Evolutionary conservation across 1,140 invertebrate genomes (phyloP), one percentile per base, ranked within the genome.

Genomic region (Ptiloglossa arizonensis): DNA sequence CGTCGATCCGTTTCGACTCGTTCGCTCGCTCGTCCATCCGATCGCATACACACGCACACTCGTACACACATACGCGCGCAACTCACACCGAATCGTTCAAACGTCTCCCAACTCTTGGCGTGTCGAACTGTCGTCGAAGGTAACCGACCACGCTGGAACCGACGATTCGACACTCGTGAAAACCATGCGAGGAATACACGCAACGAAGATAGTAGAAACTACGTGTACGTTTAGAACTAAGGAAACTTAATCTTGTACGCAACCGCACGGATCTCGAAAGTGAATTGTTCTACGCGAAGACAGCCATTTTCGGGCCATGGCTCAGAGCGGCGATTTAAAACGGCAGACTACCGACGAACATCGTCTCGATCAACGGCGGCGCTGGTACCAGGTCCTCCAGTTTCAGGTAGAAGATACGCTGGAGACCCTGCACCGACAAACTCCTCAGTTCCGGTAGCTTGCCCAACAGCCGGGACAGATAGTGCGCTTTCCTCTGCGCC

Each of bases 371-470:
- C 77, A 98, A 94, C 0, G 97, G 96, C 27, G 98, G 98, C 50
- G 97, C 96, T 9, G 97, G 97, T 60, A 98, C 97, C 82, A 98
- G 93, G 90, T 98, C 97, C 93, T 98, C 97, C 41, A 98, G 93
- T 91, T 98, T 98, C 67, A 98, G 93, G 91, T 98, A 98, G 92
- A 98, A 98, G 91, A 99, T 98, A 84, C 97, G 94, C 92, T 98
- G 97, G 48, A 98, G 94, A 27, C 98, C 98, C 92, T 98, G 97
- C 35, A 98, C 96, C 70, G 97, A 98, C 8, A 99, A 94, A 59
- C 97, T 97, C 62, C 98, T 94, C 79, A 99, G 93, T 90, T 99
- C 98, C 0, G 98, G 97, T 69, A 99, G 94, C 91, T 98, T 98
- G 38, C 97, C 96, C 41, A 99, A 93, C 50, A 99, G 95, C 22